Percentiles rank a stretch among this genome's conserved stretches.
Evolutionary conservation across 2,113 vertebrate species (phyloP).

Genomic region (Bungarus multicinctus): DNA sequence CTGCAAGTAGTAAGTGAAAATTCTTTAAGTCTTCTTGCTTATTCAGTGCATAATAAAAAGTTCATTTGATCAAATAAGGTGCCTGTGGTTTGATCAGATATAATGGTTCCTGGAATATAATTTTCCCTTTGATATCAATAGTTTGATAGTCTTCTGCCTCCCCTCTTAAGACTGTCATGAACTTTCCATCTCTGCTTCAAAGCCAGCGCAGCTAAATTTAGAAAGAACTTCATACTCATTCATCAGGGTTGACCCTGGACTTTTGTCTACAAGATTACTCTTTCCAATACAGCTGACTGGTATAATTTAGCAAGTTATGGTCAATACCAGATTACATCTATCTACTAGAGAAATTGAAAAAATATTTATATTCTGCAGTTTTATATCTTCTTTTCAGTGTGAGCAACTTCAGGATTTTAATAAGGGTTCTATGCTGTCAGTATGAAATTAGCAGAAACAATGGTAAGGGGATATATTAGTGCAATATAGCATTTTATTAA

Average conservation of each 20-base stretch:
- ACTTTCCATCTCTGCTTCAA: background rate
- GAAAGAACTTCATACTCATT: background rate
- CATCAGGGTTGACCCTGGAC: background rate
- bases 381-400: background rate
- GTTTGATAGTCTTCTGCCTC: background rate
- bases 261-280: background rate
- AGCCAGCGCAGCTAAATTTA: background rate
- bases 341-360: background rate
- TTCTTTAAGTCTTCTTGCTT: background rate
- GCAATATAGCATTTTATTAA: no score
- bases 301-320: background rate
- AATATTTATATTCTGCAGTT: background rate
- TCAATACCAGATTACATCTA: background rate
- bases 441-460: background rate
- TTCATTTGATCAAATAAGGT: background rate
- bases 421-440: background rate
- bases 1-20: slow-evolving; percentile 88
- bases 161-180: background rate
- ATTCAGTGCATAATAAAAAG: background rate
- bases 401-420: background rate
- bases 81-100: background rate
- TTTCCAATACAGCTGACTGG: background rate
- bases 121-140: background rate
- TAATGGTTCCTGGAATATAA: background rate
- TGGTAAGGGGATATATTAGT: background rate